These are phyloP conservation scores for Mimachlamys varia DNA, from an alignment of 2,888 invertebrate species.

Conservation along the genomic window DNA sequence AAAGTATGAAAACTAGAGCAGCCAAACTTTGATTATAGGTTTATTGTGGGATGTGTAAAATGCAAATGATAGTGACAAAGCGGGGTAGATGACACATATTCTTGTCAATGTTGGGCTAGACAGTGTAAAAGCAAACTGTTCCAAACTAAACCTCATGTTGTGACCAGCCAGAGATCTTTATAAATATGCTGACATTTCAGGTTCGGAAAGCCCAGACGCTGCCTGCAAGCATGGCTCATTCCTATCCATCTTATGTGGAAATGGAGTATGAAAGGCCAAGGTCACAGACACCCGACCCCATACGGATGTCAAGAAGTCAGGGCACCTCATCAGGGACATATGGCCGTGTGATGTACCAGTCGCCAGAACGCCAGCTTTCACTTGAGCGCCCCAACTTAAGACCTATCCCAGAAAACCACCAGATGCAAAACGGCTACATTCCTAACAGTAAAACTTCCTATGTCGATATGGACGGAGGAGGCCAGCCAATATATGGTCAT, in stretches of 20 bases:
- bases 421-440: conserved; percentile 63
- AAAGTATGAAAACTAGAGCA: no score
- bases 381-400: conserved; percentile 69
- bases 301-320: conserved; percentile 56
- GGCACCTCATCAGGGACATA: conserved; percentile 36
- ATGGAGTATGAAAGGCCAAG: conserved; percentile 67
- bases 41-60: no score
- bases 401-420: conserved; percentile 74
- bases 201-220: conserved; percentile 64
- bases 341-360: conserved; percentile 49
- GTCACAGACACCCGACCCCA: conserved; percentile 71
- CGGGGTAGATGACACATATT: no score
- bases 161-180: neutral
- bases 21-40: no score
- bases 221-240: conserved; percentile 62
- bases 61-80: no score
- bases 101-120: no score
- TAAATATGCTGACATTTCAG: conserved; percentile 47
- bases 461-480: conserved; percentile 41
- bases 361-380: conserved; percentile 52
- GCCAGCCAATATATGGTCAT: conserved; percentile 40
- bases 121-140: no score
- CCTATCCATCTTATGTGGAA: conserved; percentile 60
- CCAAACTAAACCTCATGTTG: no score
- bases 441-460: conserved; percentile 12